phyloP scores from a whole-genome alignment of 2,888 invertebrate species.

The Agrypnus murinus region DNA sequence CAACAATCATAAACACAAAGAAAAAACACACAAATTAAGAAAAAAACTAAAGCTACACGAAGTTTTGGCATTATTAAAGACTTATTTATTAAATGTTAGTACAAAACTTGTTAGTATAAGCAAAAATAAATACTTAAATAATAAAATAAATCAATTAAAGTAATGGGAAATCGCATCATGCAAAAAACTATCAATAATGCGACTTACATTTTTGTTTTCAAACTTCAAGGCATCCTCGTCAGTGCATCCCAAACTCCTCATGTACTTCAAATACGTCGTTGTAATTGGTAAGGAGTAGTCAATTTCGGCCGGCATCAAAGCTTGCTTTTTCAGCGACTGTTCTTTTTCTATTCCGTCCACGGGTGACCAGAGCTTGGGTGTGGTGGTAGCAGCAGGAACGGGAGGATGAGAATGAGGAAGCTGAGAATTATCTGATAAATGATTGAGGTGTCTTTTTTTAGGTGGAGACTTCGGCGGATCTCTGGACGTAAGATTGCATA shows the following conservation, averaged over 20 bases:
- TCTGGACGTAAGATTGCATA: conserved; percentile 77
- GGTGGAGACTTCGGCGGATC: conserved; percentile 74
- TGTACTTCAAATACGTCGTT: conserved; percentile 90
- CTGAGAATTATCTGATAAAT: conserved; percentile 63
- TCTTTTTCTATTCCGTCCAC: conserved; percentile 68
- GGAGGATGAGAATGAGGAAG: no score
- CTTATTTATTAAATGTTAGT: conserved; percentile 35
- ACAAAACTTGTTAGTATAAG: conserved; percentile 46
- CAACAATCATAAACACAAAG: no score
- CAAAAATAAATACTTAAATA: conserved; percentile 37
- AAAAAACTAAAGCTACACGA: no score
- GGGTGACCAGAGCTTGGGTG: conserved; percentile 78
- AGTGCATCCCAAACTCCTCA: conserved; percentile 81
- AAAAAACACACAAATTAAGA: no score
- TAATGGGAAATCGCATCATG: conserved; percentile 68
- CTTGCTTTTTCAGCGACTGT: conserved; percentile 55
- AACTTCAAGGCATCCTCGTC: conserved; percentile 77
- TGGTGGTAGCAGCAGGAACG: no score
- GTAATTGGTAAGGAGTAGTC: conserved; percentile 93
- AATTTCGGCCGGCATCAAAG: conserved; percentile 73
- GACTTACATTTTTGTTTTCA: conserved; percentile 76
- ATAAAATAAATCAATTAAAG: conserved; percentile 61
- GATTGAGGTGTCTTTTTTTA: conserved; percentile 71
- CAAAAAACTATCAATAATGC: conserved; percentile 67
- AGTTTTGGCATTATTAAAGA: no score